Conservation (phyloP, 2,888 invertebrate genomes). For the Apoderus coryli region DNA sequence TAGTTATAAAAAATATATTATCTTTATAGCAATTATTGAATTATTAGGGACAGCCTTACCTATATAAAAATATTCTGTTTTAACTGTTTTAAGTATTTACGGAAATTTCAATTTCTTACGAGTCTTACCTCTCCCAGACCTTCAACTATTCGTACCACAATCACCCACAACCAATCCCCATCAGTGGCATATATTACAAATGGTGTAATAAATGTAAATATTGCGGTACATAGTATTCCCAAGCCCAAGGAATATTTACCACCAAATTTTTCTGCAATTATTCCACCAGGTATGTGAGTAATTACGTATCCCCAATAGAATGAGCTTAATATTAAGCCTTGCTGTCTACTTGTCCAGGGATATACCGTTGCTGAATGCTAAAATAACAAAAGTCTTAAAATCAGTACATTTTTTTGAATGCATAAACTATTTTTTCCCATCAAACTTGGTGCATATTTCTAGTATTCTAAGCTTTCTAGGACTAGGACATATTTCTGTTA, state of each 20-base stretch:
- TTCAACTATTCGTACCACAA: constrained; percentile 58
- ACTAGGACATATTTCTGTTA: too few species aligned
- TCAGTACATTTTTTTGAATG: too few species aligned
- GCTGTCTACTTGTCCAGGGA: constrained; percentile 50
- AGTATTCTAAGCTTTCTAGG: too few species aligned
- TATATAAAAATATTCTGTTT: too few species aligned
- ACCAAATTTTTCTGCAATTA: constrained; percentile 66
- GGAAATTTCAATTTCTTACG: too few species aligned
- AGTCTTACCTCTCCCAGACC: constrained; percentile 59
- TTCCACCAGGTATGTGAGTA: constrained; percentile 71
- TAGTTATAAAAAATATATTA: too few species aligned
- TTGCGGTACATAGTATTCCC: constrained; percentile 67
- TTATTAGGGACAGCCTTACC: too few species aligned
- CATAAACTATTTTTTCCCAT: too few species aligned
- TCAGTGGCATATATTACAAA: constrained; percentile 44
- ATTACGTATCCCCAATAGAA: constrained; percentile 78
- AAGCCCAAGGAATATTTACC: constrained; percentile 72
- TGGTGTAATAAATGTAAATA: constrained; percentile 74
- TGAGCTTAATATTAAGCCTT: constrained; percentile 63
- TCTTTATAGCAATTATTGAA: too few species aligned
- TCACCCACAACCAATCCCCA: constrained; percentile 53
- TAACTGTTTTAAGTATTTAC: too few species aligned
- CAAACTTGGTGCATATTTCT: too few species aligned
- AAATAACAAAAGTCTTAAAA: constrained; percentile 8
- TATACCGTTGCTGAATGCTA: constrained; percentile 16